phyloP scores from a whole-genome alignment of 1,140 invertebrate species.

The Caenorhabditis latens region DNA sequence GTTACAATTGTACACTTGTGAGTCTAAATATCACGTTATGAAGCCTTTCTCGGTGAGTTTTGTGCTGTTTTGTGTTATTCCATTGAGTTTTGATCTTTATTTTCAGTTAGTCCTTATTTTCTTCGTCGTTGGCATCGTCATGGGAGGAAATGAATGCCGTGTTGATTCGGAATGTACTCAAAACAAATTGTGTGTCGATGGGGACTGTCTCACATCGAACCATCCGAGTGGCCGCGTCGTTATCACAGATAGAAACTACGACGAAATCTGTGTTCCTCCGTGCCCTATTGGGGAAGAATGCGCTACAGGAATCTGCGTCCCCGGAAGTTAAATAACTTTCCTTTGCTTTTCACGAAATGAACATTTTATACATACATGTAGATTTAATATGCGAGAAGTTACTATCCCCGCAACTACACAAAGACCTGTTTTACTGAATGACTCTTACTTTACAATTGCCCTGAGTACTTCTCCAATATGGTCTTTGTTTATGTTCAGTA shows the following conservation, averaged over 20 bases:
- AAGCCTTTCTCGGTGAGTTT: background rate
- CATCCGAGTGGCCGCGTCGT: background rate
- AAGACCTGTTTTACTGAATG: no score
- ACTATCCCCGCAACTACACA: no score
- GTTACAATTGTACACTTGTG: no score
- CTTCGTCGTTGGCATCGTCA: background rate
- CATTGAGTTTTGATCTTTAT: background rate
- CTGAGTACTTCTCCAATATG: slow-evolving; percentile 30
- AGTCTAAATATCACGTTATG: background rate
- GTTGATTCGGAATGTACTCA: slow-evolving; percentile 5
- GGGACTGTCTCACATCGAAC: background rate
- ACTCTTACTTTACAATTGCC: slow-evolving; percentile 10
- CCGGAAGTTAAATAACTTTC: background rate
- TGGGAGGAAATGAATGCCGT: background rate
- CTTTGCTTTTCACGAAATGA: no score
- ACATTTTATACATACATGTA: no score
- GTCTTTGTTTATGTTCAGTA: slow-evolving; percentile 14
- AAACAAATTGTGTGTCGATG: background rate
- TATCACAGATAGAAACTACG: background rate
- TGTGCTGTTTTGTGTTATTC: background rate
- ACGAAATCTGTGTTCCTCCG: background rate
- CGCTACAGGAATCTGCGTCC: slow-evolving; percentile 3
- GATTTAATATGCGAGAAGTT: no score
- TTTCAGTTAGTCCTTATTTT: background rate
- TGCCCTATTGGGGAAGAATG: background rate